Conservation (phyloP, 2,113 vertebrate genomes). For the Ranitomeya imitator region DNA sequence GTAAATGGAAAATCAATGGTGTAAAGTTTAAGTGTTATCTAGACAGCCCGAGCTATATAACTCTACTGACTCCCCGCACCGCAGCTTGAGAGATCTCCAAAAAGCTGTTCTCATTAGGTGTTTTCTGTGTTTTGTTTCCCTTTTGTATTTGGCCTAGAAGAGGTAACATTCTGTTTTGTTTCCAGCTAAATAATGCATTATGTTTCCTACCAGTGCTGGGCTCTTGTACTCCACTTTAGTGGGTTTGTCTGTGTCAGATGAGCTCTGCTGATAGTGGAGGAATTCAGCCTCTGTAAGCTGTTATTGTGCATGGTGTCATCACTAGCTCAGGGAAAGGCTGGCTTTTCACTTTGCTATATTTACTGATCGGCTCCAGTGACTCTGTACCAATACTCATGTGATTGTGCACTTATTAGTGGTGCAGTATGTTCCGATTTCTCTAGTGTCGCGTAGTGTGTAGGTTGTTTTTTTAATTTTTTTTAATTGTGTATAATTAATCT, state of each 20-base stretch:
- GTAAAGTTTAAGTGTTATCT: neutral
- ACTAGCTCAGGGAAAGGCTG: neutral
- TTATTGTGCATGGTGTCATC: slow-evolving; percentile 24
- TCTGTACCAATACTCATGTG: neutral
- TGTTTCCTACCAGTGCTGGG: neutral
- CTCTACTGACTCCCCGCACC: neutral
- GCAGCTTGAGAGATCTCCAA: neutral
- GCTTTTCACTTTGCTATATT: neutral
- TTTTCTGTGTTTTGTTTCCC: too few relatives aligned
- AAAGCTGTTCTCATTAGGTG: neutral
- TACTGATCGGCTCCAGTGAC: neutral
- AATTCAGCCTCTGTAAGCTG: slow-evolving; percentile 38
- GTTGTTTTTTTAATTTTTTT: too few relatives aligned
- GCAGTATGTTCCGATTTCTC: too few relatives aligned
- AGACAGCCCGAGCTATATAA: neutral
- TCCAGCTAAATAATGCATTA: neutral
- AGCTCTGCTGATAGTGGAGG: slow-evolving; percentile 20
- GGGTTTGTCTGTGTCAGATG: slow-evolving; percentile 1
- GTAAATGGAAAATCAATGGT: neutral
- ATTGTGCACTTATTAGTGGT: neutral
- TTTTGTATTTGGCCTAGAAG: neutral
- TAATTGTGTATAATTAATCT: too few relatives aligned
- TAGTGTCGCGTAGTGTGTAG: too few relatives aligned
- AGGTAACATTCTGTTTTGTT: neutral
- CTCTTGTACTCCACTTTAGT: neutral